Evolutionary conservation across 1,140 invertebrate species (phyloP).

Genomic region (Nephila pilipes): DNA sequence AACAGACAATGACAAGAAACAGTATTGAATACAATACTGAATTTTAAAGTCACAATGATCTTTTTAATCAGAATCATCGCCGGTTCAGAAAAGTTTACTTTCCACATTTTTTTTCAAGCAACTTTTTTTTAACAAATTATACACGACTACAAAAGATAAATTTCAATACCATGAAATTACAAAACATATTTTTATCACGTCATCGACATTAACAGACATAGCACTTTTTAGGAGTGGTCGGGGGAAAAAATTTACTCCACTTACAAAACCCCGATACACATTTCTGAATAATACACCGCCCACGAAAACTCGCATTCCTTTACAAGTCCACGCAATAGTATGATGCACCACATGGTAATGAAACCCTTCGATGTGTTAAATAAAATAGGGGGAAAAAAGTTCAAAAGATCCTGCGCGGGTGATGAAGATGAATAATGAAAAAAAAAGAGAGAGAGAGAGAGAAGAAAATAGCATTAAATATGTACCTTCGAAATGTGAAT

Average conservation of each 20-base stretch:
- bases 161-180: too few species aligned
- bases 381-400: background rate
- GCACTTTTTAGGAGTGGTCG: background rate
- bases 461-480: conserved; percentile 61
- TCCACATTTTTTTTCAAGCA: too few species aligned
- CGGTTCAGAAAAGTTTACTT: too few species aligned
- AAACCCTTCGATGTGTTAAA: background rate
- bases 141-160: too few species aligned
- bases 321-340: background rate
- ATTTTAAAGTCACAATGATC: too few species aligned
- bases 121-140: too few species aligned
- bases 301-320: background rate
- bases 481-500: conserved; percentile 46
- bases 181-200: too few species aligned
- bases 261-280: background rate
- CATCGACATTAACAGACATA: background rate
- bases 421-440: background rate
- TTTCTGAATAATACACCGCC: background rate
- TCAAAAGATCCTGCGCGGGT: background rate
- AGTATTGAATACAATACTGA: too few species aligned
- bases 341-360: background rate
- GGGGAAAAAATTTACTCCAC: background rate
- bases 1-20: too few species aligned
- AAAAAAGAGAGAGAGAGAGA: background rate
- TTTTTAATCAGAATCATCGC: too few species aligned